Evolutionary conservation across 2,797 vertebrate genomes (phyloP).

Genomic region (Melopsittacus undulatus): DNA sequence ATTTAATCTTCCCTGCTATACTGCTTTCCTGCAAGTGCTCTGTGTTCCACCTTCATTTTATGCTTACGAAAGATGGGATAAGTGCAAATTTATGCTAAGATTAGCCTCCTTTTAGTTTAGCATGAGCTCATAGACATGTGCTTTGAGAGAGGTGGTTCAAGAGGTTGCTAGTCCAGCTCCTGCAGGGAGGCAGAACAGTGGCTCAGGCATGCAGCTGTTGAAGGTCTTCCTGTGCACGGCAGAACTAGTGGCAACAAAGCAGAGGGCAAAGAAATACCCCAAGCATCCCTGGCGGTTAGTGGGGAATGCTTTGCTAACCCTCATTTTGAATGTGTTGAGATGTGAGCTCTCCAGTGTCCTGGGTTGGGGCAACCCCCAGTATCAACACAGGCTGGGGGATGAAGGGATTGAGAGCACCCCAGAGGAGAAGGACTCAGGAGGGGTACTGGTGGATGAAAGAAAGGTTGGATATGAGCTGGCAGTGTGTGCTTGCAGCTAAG

Average conservation of each 20-base stretch:
- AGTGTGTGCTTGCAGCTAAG: not conserved
- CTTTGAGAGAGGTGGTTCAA: conserved; percentile 33
- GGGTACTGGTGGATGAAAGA: not conserved
- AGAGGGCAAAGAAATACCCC: not conserved
- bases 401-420: not conserved
- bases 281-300: not conserved
- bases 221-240: fast-evolving
- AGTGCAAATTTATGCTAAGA: conserved; percentile 72
- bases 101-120: conserved; percentile 64
- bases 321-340: not conserved
- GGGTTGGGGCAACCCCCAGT: not conserved
- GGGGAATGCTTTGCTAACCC: not conserved
- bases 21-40: not conserved
- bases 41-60: conserved; percentile 53
- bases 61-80: conserved; percentile 67
- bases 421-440: not conserved
- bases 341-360: not conserved
- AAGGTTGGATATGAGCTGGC: not conserved
- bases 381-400: not conserved
- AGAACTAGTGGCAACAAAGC: not conserved
- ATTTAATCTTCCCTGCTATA: conserved; percentile 35
- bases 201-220: not conserved
- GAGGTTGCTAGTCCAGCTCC: conserved; percentile 27
- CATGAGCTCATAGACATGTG: conserved; percentile 55
- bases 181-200: not conserved